Evolutionary conservation across 2,113 vertebrate genomes (phyloP).

Genomic region (Chloropsis cyanopogon): DNA sequence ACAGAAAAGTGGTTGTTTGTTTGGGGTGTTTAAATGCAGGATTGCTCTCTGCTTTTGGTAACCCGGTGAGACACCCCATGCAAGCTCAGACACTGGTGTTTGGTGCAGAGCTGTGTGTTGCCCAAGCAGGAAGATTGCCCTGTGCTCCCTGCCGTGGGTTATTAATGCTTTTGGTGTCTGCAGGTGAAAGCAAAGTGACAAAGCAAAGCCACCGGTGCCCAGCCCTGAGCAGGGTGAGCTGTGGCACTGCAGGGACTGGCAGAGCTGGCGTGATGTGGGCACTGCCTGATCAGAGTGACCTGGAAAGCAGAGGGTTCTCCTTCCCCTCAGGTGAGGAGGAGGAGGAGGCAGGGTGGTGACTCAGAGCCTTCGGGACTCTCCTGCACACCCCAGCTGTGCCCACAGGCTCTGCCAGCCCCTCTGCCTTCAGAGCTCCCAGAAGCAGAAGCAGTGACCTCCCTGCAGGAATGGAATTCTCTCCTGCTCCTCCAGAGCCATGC

Average conservation of each 20-base stretch:
- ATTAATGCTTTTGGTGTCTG: background rate
- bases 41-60: background rate
- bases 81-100: background rate
- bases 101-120: background rate
- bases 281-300: background rate
- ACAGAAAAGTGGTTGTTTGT: background rate
- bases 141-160: fast-evolving
- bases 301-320: background rate
- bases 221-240: background rate
- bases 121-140: background rate
- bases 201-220: background rate
- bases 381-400: fast-evolving
- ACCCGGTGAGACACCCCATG: background rate
- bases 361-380: background rate
- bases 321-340: background rate
- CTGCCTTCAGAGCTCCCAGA: background rate
- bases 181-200: background rate
- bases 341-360: background rate
- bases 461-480: fast-evolving
- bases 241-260: background rate
- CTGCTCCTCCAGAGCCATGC: background rate
- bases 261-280: background rate
- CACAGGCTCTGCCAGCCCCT: background rate
- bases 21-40: background rate
- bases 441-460: background rate